Base-by-base conservation (phyloP, 2,113 vertebrate species). In the Origma solitaria region DNA sequence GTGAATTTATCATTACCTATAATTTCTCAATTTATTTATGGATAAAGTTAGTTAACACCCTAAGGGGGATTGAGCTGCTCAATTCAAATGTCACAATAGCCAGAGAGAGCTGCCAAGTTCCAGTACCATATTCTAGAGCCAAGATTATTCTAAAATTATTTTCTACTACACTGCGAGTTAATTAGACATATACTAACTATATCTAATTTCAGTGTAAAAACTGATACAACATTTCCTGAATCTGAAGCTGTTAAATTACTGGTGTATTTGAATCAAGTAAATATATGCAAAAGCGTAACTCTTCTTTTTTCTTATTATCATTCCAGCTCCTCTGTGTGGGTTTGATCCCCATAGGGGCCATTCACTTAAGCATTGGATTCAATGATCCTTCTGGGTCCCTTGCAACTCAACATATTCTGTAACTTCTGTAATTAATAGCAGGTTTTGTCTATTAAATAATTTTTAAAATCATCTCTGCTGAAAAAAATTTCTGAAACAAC, bases 21-120 rank as follows among this genome's bases (percentile, higher is more conserved):
- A 88, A 71, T 75, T 85, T 93, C 51, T 82, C 40, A 37, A 90
- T 81, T 93, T 92, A 75, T 95, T 94, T 79, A 61, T 79, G 57
- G 81, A 53, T 92, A 18, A 93, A 86, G 61, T 69, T 79, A 71
- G 88, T 73, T 62, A 76, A 91, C 73, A 92, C 57, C 91, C 77
- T 89, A 81, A 14, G 71, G 49, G 49, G 76, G 56, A 91, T 15
- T 93, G 30, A 90, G 65, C 47, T 42, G 60, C 51, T 72, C 69
- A 68, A 15, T 84, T 58, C 51, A 91, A 87, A 30, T 10, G 1
- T 82, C 61, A 92, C 89, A 89, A 91, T 94, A 92, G 31, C 31
- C 38, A 60, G 57, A 61, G 23, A 50, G 6, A 50, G 53, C 61
- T 91, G 93, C 89, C 77, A 95, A 95, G 31, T 94, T 94, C n/a